phyloP scores from a whole-genome alignment of 2,797 vertebrate species.

The Pteronotus mesoamericanus region DNA sequence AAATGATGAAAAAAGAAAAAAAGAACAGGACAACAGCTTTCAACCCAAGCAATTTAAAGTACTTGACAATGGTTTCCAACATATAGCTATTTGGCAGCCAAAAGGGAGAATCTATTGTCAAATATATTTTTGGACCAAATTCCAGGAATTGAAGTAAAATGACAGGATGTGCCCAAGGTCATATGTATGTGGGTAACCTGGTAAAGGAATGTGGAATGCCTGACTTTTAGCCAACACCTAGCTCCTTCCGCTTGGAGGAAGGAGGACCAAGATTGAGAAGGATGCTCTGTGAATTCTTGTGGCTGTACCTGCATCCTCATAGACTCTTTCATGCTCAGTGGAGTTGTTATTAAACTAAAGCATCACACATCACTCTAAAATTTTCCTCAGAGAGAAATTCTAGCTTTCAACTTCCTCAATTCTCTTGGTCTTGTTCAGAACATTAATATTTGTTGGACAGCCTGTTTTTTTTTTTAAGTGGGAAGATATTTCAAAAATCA shows the following conservation, averaged over 20 bases:
- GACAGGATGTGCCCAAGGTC: background rate
- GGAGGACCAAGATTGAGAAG: background rate
- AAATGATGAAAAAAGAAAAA: conserved; percentile 23
- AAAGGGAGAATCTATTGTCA: background rate
- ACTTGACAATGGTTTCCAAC: background rate
- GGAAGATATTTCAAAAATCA: conserved; percentile 59
- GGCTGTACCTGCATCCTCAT: background rate
- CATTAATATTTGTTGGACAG: conserved; percentile 54
- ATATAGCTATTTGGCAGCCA: background rate
- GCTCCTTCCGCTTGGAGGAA: background rate
- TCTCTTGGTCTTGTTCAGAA: conserved; percentile 42
- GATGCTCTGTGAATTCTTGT: background rate
- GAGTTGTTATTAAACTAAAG: background rate
- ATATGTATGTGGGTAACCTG: background rate
- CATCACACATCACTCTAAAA: conserved; percentile 13
- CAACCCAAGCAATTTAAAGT: background rate
- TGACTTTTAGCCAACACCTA: background rate
- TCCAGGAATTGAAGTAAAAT: conserved; percentile 34
- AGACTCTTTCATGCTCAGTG: background rate
- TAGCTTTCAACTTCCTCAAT: conserved; percentile 29
- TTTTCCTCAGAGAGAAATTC: conserved; percentile 21
- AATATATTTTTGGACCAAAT: background rate
- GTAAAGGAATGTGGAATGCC: background rate
- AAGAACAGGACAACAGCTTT: conserved; percentile 5
- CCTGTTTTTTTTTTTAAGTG: conserved; percentile 38